Conservation (phyloP, 1,140 invertebrate species). For the Meteorus sp. region DNA sequence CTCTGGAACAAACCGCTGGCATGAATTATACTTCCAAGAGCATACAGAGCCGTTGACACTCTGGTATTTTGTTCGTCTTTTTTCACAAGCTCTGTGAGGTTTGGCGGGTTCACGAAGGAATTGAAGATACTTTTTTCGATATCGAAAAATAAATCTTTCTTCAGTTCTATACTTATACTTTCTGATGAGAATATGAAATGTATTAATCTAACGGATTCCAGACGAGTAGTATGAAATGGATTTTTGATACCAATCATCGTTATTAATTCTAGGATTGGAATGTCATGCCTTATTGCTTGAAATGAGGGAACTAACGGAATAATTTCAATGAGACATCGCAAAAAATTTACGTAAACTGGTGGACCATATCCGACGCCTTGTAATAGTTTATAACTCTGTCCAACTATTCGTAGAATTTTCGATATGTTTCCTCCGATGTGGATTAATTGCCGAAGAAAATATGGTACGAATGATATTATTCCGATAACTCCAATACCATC, state of each 20-base stretch:
- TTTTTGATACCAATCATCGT: conserved; percentile 40
- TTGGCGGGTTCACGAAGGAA: conserved; percentile 5
- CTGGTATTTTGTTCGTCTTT: conserved; percentile 51
- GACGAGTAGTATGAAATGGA: conserved; percentile 48
- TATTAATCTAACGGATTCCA: conserved; percentile 46
- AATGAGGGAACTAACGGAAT: conserved; percentile 33
- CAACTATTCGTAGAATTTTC: conserved; percentile 17
- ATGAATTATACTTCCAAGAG: conserved; percentile 47
- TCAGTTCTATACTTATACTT: conserved; percentile 38
- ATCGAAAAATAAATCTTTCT: conserved; percentile 39
- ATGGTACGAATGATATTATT: conserved; percentile 37
- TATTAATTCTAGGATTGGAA: conserved; percentile 16
- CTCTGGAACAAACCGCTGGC: conserved; percentile 49
- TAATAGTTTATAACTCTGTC: not conserved
- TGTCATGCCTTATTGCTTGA: conserved; percentile 18
- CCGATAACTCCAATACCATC: conserved; percentile 29
- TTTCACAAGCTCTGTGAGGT: conserved; percentile 27
- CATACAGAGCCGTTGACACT: conserved; percentile 47
- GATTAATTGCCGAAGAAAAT: conserved; percentile 30
- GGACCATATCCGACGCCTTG: conserved; percentile 39
- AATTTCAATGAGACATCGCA: conserved; percentile 45
- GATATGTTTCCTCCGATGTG: conserved; percentile 19
- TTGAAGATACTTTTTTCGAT: conserved; percentile 28
- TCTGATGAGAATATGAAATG: conserved; percentile 39
- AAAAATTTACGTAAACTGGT: conserved; percentile 37